Conservation (phyloP, 1,140 invertebrate species). For the Saccostrea echinata region DNA sequence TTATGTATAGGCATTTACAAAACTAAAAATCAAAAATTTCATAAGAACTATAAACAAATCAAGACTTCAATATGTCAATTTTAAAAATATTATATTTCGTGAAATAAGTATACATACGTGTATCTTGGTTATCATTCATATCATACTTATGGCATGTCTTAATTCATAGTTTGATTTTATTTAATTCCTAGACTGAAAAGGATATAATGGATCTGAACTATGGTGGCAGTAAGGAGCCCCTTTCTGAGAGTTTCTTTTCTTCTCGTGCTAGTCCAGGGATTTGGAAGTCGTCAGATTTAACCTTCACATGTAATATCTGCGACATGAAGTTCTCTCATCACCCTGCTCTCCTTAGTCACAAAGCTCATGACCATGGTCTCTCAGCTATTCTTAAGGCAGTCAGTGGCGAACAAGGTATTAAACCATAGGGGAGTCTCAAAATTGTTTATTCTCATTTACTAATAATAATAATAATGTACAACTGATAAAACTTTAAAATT, state of each 20-base stretch:
- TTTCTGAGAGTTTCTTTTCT: conserved; percentile 29
- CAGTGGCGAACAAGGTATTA: neutral
- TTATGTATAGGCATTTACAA: too few species aligned
- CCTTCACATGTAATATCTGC: conserved; percentile 76
- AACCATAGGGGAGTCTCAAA: neutral
- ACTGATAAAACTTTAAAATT: too few species aligned
- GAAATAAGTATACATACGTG: too few species aligned
- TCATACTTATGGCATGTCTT: too few species aligned
- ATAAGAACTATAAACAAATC: too few species aligned
- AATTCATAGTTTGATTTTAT: too few species aligned
- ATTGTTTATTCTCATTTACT: too few species aligned
- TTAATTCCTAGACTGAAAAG: conserved; percentile 2
- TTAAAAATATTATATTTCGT: too few species aligned
- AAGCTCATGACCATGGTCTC: conserved; percentile 72
- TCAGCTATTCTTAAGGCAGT: conserved; percentile 40
- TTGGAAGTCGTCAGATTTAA: conserved; percentile 74
- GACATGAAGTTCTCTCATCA: conserved; percentile 74
- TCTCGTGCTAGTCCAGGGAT: conserved; percentile 57
- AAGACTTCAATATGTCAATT: too few species aligned
- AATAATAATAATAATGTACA: too few species aligned
- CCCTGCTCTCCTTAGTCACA: conserved; percentile 68
- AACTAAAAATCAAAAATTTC: too few species aligned
- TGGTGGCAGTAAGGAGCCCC: neutral
- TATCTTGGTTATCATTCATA: too few species aligned
- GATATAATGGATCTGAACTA: neutral